Base-by-base conservation (phyloP, 2,888 invertebrate species). In the Embidobia sp. region DNA sequence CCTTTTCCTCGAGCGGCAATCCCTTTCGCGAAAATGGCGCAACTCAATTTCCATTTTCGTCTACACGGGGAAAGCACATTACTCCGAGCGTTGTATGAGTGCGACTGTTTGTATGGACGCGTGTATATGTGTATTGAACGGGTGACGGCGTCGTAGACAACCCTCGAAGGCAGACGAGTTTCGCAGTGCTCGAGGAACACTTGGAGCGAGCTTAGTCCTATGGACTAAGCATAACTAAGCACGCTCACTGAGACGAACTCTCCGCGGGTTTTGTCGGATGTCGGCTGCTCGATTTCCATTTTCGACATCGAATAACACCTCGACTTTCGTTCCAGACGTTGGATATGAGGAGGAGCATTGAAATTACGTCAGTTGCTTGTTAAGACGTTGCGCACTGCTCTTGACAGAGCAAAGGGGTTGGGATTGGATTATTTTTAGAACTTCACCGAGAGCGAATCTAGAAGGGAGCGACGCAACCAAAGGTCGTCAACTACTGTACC, bases 31-130 rank as follows among this genome's bases (percentile, higher is more conserved):
- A 63, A 63, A 72, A 63, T 55, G 63, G 48, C 61, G 72, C 63
- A 72, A 72, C 72, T 72, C 72, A 73, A 73, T 64, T 73, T 64
- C 73, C 64, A 73, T 66, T 66, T 74, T 66, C 66, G 73, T 73
- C 57, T 48, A 64, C 73, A 64, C 35, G 18, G 49, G 51, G 51
- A 59, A 66, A 66, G 73, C 73, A 59, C 51, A 59, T 74, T 66
- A 66, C 53, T 57, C 35, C 40, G 22, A 57, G n/a, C 22, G 48
- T 7, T 15, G 49, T 44, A 44, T 10, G 29, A 16, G 42, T 42
- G 49, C 19, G 26, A 3, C 29, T 16, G 31, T 7, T 10, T 19
- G 42, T 42, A 10, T 19, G 33, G 18, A 29, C 13, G 16, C 11
- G 10, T 22, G 48, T 55, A 26, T 40, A 35, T 48, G 69, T 69